Base-by-base conservation (phyloP, 2,888 invertebrate genomes). In the Drosophila siamana region DNA sequence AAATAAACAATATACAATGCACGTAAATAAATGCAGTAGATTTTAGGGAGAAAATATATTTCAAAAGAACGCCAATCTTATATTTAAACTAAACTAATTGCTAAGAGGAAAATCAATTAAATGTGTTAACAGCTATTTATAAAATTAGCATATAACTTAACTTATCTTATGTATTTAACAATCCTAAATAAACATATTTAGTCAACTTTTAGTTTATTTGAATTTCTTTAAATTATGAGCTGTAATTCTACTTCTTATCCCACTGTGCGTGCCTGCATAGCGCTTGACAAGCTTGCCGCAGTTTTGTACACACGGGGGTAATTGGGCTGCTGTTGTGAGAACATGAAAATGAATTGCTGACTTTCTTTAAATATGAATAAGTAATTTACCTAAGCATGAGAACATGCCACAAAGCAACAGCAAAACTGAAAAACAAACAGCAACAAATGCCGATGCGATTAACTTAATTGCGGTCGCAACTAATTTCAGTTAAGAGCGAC, bases 391-490 rank as follows among this genome's bases (percentile, higher is more conserved):
- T 38, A 47, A 50, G 60, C 82, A 41, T 80, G 86, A 68, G 75
- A 81, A 83, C 64, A 60, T 64, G 77, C 83, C 64, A 67, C 70
- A 38, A 44, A 52, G 28, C n/a, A 28, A 22, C 28, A 41, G 16
- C 16, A 52, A 43, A 44, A 1, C 36, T 19, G 19, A 3, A 19
- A 19, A 16, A 6, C 36, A 26, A 69, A 50, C 54, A 72, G 62
- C 62, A 77, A 69, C 66, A 62, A 69, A 71, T 11, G 24, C 19
- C 48, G 52, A 36, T 52, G 33, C 60, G 67, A 82, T 80, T 85
- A 82, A 71, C 48, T 78, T 80, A 85, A 80, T 80, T 81, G 80
- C 79, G 74, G 60, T 74, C 70, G 56, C 61, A 74, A 61, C 69
- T 74, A 64, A 64, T 74, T 74, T 69, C 40, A 62, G 60, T 66